Evolutionary conservation across 2,888 invertebrate genomes (phyloP).

Genomic region (Himalopsyche kuldschensis): DNA sequence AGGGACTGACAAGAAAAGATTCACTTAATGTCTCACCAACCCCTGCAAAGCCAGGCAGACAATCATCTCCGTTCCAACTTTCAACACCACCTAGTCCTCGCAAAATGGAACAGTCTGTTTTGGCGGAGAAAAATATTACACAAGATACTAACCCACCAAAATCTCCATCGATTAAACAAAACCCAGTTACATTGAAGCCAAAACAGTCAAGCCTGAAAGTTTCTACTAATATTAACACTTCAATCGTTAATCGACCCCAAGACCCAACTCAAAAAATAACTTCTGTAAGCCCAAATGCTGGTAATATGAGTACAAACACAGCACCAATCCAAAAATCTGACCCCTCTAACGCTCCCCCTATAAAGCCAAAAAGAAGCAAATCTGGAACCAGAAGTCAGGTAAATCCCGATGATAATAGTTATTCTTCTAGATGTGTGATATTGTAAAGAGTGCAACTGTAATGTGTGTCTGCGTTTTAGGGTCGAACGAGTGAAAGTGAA

Average conservation of each 20-base stretch:
- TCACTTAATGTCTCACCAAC: constrained; percentile 43
- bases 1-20: constrained; percentile 45
- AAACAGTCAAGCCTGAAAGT: constrained; percentile 33
- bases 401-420: constrained; percentile 17
- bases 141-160: constrained; percentile 19
- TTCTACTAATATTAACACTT: constrained; percentile 29
- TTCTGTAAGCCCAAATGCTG: constrained; percentile 5
- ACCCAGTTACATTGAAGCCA: constrained; percentile 21
- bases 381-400: constrained; percentile 51
- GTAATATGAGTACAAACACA: constrained; percentile 38
- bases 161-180: constrained; percentile 23
- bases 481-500: constrained; percentile 62
- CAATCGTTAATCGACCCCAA: neutral
- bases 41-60: constrained; percentile 39
- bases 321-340: constrained; percentile 1
- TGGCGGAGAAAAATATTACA: constrained; percentile 43
- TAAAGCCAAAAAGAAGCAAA: constrained; percentile 58
- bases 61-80: constrained; percentile 16
- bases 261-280: neutral
- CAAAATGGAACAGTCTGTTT: constrained; percentile 46
- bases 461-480: constrained; percentile 44
- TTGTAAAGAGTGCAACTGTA: constrained; percentile 21
- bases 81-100: constrained; percentile 48
- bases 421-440: constrained; percentile 33
- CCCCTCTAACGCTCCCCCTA: constrained; percentile 46